These are phyloP conservation scores for Ormyrus rosae DNA, from an alignment of 2,888 invertebrate genomes.

Conservation along the genomic window DNA sequence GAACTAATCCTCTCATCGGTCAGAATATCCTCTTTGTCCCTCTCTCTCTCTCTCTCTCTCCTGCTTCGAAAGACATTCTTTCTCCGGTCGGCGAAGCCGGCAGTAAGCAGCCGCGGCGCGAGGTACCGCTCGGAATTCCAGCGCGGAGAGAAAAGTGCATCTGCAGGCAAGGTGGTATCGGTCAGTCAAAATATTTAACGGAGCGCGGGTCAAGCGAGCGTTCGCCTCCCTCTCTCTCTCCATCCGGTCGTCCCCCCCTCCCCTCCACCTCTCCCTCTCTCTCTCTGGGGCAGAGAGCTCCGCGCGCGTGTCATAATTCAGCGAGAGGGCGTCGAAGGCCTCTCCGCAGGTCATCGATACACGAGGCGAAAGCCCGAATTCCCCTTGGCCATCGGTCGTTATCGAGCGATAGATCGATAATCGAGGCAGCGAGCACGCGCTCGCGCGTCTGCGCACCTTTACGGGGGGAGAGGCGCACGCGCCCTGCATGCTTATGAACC, in stretches of 20 bases:
- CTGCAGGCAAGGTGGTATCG: slow-evolving; percentile 19
- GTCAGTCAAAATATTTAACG: slow-evolving; percentile 51
- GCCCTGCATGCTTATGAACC: slow-evolving; percentile 55
- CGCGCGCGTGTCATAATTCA: slow-evolving; percentile 47
- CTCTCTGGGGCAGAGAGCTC: background rate
- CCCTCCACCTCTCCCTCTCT: background rate
- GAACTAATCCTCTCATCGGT: no score
- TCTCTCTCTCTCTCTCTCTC: no score
- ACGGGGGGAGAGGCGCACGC: slow-evolving; percentile 58
- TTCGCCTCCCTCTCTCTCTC: slow-evolving; percentile 11
- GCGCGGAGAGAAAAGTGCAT: slow-evolving; percentile 19
- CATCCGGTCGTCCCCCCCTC: no score
- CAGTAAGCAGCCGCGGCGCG: no score
- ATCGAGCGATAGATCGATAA: slow-evolving; percentile 57
- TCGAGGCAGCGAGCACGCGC: slow-evolving; percentile 30
- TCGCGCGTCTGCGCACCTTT: slow-evolving; percentile 36
- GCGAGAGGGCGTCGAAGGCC: slow-evolving; percentile 44
- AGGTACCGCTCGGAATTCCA: slow-evolving; percentile 20
- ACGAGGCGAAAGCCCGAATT: slow-evolving; percentile 31
- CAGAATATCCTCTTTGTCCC: no score
- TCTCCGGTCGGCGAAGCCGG: no score
- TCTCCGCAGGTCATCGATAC: slow-evolving; percentile 55
- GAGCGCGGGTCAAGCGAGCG: slow-evolving; percentile 39
- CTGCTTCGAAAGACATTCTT: no score
- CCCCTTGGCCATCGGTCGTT: slow-evolving; percentile 44